A percentile compares a stretch with the other conserved stretches of the same genome.
phyloP scores from a whole-genome alignment of 2,888 invertebrate species.

The Taphrorychus bicolor region DNA sequence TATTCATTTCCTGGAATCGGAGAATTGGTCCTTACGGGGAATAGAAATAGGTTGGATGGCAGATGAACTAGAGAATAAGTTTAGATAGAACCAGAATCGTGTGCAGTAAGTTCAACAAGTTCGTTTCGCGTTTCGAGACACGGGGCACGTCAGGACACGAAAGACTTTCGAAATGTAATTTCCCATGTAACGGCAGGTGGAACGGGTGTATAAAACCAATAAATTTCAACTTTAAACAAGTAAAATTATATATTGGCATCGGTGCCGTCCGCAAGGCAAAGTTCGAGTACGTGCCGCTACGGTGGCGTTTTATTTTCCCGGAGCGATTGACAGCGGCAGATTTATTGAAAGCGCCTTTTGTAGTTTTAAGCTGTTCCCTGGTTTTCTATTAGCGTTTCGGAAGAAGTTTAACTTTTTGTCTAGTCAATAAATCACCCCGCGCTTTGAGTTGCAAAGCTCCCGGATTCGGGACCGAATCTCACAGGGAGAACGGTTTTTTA shows the following conservation, averaged over 20 bases:
- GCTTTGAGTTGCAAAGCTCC: constrained; percentile 18
- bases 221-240: constrained; percentile 40
- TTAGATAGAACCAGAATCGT: background rate
- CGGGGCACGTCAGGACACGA: background rate
- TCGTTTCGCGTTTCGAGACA: background rate
- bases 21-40: too few species aligned
- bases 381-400: constrained; percentile 40
- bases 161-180: constrained; percentile 1
- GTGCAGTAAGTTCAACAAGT: background rate
- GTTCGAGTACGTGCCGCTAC: constrained; percentile 34
- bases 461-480: constrained; percentile 2
- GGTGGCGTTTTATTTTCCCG: constrained; percentile 30
- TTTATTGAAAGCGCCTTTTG: constrained; percentile 40
- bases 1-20: too few species aligned
- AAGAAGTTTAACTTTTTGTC: constrained; percentile 30
- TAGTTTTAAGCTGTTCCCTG: constrained; percentile 39
- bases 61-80: background rate
- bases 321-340: constrained; percentile 36
- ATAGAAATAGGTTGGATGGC: background rate
- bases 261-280: constrained; percentile 31
- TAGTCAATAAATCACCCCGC: constrained; percentile 27
- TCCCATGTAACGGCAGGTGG: constrained; percentile 20
- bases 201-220: constrained; percentile 35
- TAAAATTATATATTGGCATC: constrained; percentile 38
- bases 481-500: background rate